phyloP scores from a whole-genome alignment of 2,888 invertebrate genomes.

The Ecliptopera silaceata region DNA sequence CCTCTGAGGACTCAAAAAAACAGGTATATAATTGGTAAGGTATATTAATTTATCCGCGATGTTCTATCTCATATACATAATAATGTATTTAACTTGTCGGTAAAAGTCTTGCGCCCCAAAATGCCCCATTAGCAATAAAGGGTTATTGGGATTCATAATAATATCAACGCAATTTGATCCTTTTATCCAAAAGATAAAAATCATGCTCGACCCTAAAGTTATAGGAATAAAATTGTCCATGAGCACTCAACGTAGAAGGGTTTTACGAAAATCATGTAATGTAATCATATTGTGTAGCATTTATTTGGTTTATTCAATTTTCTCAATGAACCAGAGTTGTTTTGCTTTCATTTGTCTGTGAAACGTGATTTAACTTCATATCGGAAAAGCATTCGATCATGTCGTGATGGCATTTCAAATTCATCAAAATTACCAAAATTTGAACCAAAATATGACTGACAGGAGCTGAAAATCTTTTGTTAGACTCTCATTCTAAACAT shows the following conservation, averaged over 20 bases:
- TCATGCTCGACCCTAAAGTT: slow-evolving; percentile 14
- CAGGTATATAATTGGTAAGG: too few relatives aligned
- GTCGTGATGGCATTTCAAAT: slow-evolving; percentile 29
- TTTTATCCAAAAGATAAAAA: slow-evolving; percentile 20
- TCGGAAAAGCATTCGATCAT: slow-evolving; percentile 29
- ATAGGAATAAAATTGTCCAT: slow-evolving; percentile 18
- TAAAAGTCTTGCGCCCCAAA: slow-evolving; percentile 12
- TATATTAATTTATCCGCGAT: slow-evolving; percentile 10
- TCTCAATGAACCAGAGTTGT: slow-evolving; percentile 12
- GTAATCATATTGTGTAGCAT: slow-evolving; percentile 11
- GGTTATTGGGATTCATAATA: slow-evolving; percentile 27
- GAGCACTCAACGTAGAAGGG: slow-evolving; percentile 17
- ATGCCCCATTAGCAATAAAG: slow-evolving; percentile 19
- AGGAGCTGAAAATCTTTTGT: not conserved
- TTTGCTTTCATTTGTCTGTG: slow-evolving; percentile 20
- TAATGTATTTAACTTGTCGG: slow-evolving; percentile 26
- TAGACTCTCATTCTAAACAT: too few relatives aligned
- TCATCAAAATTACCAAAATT: slow-evolving; percentile 46
- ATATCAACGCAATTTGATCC: slow-evolving; percentile 27
- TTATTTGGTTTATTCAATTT: slow-evolving; percentile 9
- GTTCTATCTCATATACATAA: slow-evolving; percentile 6
- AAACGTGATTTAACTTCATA: not conserved
- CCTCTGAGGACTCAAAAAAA: too few relatives aligned
- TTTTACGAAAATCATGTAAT: slow-evolving; percentile 25
- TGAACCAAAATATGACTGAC: slow-evolving; percentile 38